Evolutionary conservation across 2,888 invertebrate genomes (phyloP), one percentile per base, ranked within the genome.

Genomic region (Sclerodermus sp.): DNA sequence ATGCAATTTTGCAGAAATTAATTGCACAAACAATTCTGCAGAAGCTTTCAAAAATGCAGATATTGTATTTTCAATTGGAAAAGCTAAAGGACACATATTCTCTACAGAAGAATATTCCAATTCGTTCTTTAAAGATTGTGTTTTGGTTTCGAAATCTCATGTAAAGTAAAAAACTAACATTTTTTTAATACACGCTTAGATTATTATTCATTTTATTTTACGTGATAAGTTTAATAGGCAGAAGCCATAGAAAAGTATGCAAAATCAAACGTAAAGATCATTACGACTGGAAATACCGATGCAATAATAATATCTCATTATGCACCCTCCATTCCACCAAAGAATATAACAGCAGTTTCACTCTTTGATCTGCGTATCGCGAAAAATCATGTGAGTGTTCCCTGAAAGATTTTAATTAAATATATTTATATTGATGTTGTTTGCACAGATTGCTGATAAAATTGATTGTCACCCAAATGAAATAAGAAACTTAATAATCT

Each of bases 401-500:
- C 3, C 23, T 5, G 8, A 23, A 23, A 23, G 3, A 23, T 23
- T 23, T 8, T 8, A 23, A 5, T 23, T 5, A 5, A 8, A 23
- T 10, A 13, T n/a, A 37, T 13, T 1, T 15, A 31, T 10, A 31
- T 3, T 9, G 17, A n/a, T 6, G 14, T 10, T 12, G 10, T 36
- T 14, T 13, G 4, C 4, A 37, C 31, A 66, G 66, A 59, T 66
- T 14, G 55, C 66, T 1, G 37, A 37, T 2, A 45, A 38, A 36
- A 36, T 38, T 9, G 14, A 51, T 2, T 50, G 59, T 16, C 46
- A 43, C 4, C 52, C 55, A 8, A 34, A 34, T n/a, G 53, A 66
- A 14, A 38, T 66, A 4, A 59, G 47, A n/a, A 64, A 65, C 38
- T 36, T 66, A 17, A 64, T 66, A 40, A 49, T 58, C 13, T 66